Conservation (phyloP, 2,888 invertebrate species). For the Caenorhabditis wallacei region DNA sequence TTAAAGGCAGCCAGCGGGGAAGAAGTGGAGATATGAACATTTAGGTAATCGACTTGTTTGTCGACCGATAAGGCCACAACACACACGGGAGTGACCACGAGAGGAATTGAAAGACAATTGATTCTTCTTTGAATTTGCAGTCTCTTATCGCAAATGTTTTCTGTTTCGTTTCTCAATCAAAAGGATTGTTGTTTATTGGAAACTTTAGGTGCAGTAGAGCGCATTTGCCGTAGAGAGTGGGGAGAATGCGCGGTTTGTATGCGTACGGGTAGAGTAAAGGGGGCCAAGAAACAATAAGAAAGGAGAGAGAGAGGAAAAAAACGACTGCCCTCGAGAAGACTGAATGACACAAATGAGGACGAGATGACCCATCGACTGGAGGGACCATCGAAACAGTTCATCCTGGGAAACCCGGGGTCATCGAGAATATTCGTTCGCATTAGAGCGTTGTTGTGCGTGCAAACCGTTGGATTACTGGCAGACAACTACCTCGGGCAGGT, state of each 20-base stretch:
- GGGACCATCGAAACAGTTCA: constrained; percentile 25
- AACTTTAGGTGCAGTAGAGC: constrained; percentile 19
- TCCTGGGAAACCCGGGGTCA: neutral
- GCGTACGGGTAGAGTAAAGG: no score
- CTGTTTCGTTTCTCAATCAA: constrained; percentile 14
- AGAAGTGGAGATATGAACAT: constrained; percentile 39
- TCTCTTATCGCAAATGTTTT: constrained; percentile 45
- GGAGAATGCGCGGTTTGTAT: neutral
- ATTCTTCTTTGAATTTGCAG: constrained; percentile 51
- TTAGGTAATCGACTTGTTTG: constrained; percentile 49
- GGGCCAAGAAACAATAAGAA: neutral
- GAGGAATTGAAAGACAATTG: constrained; percentile 29
- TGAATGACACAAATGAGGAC: constrained; percentile 6
- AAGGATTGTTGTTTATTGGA: constrained; percentile 24
- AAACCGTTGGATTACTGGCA: constrained; percentile 3
- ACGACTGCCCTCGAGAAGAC: constrained; percentile 1
- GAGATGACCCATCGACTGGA: neutral
- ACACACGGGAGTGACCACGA: constrained; percentile 36
- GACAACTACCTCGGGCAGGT: constrained; percentile 6
- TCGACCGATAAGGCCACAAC: constrained; percentile 51
- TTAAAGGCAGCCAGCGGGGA: neutral
- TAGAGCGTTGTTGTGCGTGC: constrained; percentile 40
- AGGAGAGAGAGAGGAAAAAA: neutral
- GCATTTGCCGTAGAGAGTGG: neutral
- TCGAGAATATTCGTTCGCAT: neutral